Conservation (phyloP, 2,113 vertebrate species). For the Miniopterus natalensis region DNA sequence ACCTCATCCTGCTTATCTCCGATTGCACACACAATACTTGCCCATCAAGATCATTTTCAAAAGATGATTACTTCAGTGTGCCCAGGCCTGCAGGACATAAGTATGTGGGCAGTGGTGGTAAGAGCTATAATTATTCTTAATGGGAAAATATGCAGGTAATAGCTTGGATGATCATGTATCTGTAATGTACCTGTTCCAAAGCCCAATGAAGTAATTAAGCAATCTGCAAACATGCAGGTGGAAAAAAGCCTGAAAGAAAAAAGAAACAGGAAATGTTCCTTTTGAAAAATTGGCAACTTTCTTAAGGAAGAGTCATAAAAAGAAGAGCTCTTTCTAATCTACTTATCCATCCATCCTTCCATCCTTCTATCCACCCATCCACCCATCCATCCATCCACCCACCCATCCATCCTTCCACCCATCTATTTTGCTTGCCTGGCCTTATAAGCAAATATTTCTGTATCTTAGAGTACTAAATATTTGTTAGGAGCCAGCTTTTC, state of each 20-base stretch:
- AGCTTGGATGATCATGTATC: constrained; percentile 81
- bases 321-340: constrained; percentile 1
- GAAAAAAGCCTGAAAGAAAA: constrained; percentile 58
- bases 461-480: constrained; percentile 4
- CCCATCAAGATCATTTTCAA: constrained; percentile 79
- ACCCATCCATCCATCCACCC: not conserved
- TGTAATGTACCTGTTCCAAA: constrained; percentile 79
- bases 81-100: constrained; percentile 82
- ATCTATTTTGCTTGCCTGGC: not conserved
- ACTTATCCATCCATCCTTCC: not conserved
- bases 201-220: constrained; percentile 84
- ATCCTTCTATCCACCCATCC: not conserved
- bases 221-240: constrained; percentile 72
- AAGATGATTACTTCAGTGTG: constrained; percentile 82
- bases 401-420: not conserved
- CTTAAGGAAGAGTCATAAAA: constrained; percentile 41
- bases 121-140: constrained; percentile 84
- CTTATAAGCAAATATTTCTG: constrained; percentile 9
- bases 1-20: constrained; percentile 61
- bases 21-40: constrained; percentile 60
- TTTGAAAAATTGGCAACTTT: constrained; percentile 45
- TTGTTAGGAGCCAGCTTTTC: constrained; percentile 16
- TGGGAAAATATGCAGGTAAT: constrained; percentile 84
- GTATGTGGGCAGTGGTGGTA: constrained; percentile 79
- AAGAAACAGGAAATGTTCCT: constrained; percentile 46